phyloP scores from a whole-genome alignment of 2,113 vertebrate species.

The Romanogobio albipinnatus region DNA sequence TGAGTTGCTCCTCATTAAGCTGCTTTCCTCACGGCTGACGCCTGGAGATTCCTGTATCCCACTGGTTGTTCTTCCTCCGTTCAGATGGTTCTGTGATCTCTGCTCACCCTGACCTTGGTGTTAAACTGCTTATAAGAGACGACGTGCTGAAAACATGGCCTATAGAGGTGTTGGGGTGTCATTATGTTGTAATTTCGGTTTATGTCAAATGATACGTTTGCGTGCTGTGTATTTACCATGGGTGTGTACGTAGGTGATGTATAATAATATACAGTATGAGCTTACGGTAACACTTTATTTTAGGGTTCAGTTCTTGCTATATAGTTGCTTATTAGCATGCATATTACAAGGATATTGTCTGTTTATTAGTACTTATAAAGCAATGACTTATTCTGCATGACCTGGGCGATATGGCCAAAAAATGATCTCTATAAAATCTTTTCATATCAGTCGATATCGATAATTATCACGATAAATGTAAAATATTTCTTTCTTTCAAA shows the following conservation, averaged over 20 bases:
- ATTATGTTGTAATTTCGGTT: constrained; percentile 24
- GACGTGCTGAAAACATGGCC: constrained; percentile 14
- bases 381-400: no score
- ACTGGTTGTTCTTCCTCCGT: constrained; percentile 19
- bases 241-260: not conserved
- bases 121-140: constrained; percentile 50
- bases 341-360: no score
- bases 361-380: no score
- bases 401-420: no score
- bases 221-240: not conserved
- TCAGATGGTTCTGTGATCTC: constrained; percentile 41
- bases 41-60: constrained; percentile 56
- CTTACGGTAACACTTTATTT: not conserved
- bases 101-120: constrained; percentile 30
- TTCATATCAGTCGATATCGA: no score
- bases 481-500: no score
- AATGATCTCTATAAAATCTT: no score
- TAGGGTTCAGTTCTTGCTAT: no score
- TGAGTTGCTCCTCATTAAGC: constrained; percentile 7
- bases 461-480: no score
- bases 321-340: no score
- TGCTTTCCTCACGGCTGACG: not conserved
- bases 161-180: constrained; percentile 17
- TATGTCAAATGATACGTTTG: not conserved
- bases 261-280: not conserved